Conservation (phyloP, 2,888 invertebrate species). For the Rhogogaster chlorosoma region DNA sequence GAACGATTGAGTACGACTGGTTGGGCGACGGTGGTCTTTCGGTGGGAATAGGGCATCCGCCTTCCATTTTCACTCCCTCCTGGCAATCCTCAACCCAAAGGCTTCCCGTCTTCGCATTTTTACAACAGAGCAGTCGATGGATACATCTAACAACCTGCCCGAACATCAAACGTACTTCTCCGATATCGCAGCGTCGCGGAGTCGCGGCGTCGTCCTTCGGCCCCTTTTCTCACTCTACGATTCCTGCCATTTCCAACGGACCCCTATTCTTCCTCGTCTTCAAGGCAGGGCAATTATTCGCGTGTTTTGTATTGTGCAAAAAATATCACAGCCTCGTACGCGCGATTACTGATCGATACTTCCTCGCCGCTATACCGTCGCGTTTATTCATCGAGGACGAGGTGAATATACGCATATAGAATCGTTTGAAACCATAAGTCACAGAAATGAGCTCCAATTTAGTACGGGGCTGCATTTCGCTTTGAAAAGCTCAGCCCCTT, state of each 20-base stretch:
- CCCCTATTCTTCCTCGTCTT: not conserved
- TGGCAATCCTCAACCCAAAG: conserved; percentile 6
- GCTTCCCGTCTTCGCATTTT: conserved; percentile 52
- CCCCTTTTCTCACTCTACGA: conserved; percentile 6
- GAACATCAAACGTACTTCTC: conserved; percentile 53
- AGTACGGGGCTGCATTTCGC: not conserved
- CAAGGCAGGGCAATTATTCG: conserved; percentile 36
- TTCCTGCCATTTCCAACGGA: not conserved
- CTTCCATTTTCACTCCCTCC: not conserved
- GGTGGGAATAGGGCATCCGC: conserved; percentile 14
- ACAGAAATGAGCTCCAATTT: not conserved
- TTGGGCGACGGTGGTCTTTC: conserved; percentile 20
- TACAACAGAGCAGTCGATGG: conserved; percentile 52
- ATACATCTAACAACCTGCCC: conserved; percentile 53
- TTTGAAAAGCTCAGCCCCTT: not conserved
- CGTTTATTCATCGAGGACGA: not conserved
- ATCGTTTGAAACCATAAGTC: not conserved
- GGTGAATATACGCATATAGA: not conserved
- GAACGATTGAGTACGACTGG: conserved; percentile 42
- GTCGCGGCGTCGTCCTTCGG: not conserved
- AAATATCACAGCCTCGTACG: conserved; percentile 28
- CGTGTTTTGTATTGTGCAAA: conserved; percentile 40
- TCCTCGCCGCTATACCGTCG: not conserved
- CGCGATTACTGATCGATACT: not conserved
- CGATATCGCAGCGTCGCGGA: not conserved